phyloP scores from a whole-genome alignment of 2,797 vertebrate species.

The Apogon talboti region DNA sequence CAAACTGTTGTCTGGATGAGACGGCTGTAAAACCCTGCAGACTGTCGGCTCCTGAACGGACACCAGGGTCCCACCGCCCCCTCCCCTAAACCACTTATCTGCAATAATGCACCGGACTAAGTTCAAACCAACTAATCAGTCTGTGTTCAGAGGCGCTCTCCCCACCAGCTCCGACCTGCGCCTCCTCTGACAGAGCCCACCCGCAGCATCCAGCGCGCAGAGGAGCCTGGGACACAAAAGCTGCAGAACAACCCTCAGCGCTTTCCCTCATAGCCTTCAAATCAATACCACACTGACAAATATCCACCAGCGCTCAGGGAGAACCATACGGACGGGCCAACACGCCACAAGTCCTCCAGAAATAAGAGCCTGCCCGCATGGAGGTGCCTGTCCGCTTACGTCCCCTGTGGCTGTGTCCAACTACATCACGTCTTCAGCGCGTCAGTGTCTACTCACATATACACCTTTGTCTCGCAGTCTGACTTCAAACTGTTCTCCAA shows the following conservation, averaged over 20 bases:
- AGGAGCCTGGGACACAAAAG: slow-evolving; percentile 13
- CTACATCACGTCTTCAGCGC: slow-evolving; percentile 61
- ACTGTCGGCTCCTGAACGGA: slow-evolving; percentile 44
- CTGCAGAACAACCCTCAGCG: slow-evolving; percentile 16
- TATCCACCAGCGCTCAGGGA: slow-evolving; percentile 59
- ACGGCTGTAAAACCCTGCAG: slow-evolving; percentile 13
- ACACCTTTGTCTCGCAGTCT: slow-evolving; percentile 30
- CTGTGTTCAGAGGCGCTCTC: slow-evolving; percentile 36
- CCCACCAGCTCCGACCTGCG: slow-evolving; percentile 41
- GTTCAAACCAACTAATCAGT: slow-evolving; percentile 60
- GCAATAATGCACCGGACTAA: slow-evolving; percentile 48
- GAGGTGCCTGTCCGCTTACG: slow-evolving; percentile 59
- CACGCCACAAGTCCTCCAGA: slow-evolving; percentile 37
- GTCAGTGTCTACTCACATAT: slow-evolving; percentile 67
- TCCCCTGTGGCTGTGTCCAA: slow-evolving; percentile 59
- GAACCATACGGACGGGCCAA: slow-evolving; percentile 57
- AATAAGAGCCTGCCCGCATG: slow-evolving; percentile 52
- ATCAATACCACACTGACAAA: slow-evolving; percentile 72
- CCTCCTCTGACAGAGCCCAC: slow-evolving; percentile 17
- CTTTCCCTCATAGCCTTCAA: slow-evolving; percentile 39
- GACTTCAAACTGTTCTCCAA: slow-evolving; percentile 42
- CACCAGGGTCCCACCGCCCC: slow-evolving; percentile 14
- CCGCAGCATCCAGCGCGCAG: slow-evolving; percentile 38
- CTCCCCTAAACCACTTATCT: slow-evolving; percentile 46
- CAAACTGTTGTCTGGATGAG: slow-evolving; percentile 9